phyloP scores from a whole-genome alignment of 2,888 invertebrate species.

The Lasioglossum marginatum region DNA sequence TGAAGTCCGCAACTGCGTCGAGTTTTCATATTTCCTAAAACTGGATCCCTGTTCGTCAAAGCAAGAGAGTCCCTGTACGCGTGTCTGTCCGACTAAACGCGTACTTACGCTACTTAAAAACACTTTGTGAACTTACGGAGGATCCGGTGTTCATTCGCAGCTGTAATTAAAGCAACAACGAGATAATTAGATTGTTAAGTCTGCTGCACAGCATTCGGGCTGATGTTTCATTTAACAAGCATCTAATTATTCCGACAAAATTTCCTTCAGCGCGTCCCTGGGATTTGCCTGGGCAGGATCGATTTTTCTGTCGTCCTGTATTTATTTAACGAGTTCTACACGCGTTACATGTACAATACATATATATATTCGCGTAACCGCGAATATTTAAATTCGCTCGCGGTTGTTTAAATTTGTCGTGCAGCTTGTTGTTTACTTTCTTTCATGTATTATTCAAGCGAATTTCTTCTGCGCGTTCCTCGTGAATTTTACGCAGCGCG shows the following conservation, averaged over 20 bases:
- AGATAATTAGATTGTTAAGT: neutral
- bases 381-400: too few species aligned
- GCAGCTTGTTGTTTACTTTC: slow-evolving; percentile 38
- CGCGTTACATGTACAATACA: neutral
- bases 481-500: neutral
- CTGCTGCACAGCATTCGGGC: neutral
- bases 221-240: neutral
- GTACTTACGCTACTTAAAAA: neutral
- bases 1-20: neutral
- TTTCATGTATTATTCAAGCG: slow-evolving; percentile 46
- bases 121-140: neutral
- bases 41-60: neutral
- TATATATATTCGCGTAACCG: neutral
- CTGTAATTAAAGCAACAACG: neutral
- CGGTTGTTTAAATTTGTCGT: slow-evolving; percentile 31
- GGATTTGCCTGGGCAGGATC: neutral
- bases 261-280: neutral
- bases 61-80: neutral
- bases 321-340: slow-evolving; percentile 29
- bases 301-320: slow-evolving; percentile 21
- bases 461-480: neutral
- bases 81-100: neutral
- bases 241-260: neutral
- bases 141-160: neutral
- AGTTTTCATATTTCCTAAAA: neutral